These are phyloP conservation scores for Crotophaga sulcirostris DNA, from an alignment of 2,113 vertebrate species.

Conservation along the genomic window DNA sequence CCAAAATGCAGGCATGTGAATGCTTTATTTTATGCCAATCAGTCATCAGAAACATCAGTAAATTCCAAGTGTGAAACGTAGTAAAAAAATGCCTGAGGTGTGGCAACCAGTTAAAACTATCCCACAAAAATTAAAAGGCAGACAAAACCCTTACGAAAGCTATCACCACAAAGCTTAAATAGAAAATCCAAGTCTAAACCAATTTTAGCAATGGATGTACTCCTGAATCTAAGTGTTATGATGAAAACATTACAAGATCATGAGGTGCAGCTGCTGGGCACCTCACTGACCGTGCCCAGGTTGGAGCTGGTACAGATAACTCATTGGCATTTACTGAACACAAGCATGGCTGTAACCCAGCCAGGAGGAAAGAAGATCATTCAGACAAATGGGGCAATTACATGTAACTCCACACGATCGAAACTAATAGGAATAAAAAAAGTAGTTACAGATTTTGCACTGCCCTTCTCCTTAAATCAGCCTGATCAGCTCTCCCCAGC, in stretches of 20 bases:
- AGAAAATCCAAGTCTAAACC: neutral
- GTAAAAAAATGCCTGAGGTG: neutral
- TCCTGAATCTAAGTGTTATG: neutral
- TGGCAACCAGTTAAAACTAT: neutral
- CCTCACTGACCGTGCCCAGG: neutral
- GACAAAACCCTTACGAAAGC: neutral
- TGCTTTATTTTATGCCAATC: neutral
- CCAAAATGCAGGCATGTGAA: neutral
- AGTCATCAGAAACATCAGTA: neutral
- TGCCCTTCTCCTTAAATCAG: constrained; percentile 40
- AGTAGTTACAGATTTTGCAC: constrained; percentile 35
- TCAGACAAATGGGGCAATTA: constrained; percentile 57
- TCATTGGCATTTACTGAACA: neutral
- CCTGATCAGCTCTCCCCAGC: constrained; percentile 20
- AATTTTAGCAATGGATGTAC: neutral
- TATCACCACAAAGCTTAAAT: neutral
- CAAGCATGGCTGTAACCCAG: constrained; percentile 10
- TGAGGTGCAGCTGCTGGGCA: neutral
- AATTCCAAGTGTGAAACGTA: neutral
- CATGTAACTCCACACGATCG: constrained; percentile 50
- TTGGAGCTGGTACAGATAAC: neutral
- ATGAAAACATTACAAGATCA: neutral
- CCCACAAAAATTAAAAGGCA: neutral
- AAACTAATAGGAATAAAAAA: constrained; percentile 53
- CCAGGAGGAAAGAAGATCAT: constrained; percentile 23